Evolutionary conservation across 2,113 vertebrate genomes (phyloP), one percentile per base, ranked within the genome.

Genomic region (Mus musculus): DNA sequence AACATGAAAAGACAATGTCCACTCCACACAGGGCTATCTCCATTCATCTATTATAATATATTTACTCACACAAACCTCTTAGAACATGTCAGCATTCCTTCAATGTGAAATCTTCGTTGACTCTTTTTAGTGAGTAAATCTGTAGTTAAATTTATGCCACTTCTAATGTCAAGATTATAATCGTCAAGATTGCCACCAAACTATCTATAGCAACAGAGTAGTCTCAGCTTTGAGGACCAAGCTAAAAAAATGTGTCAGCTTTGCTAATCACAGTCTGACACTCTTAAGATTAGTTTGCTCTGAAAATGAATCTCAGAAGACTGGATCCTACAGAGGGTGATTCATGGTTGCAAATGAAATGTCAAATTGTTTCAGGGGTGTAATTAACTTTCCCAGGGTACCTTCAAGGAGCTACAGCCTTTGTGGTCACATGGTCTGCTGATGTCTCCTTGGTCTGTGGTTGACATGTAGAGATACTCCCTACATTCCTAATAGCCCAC

Each of bases 251-350:
- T 63, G 63, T 89, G 77, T 97, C 95, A 86, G 24, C 46, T 12
- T 88, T 13, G 5, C 90, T 97, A 95, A 97, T 95, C 90, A 96
- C 59, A 94, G 90, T 82, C 73, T 95, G 97, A 89, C 92, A 94
- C 89, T 96, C 81, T 91, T 92, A 96, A 97, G 92, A 96, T 96
- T 87, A 89, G 92, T 97, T 96, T 95, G 91, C 73, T 94, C 82
- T 90, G 86, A 95, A 95, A 97, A 95, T 96, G 96, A 95, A 78
- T 93, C 94, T 96, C 93, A 93, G 69, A 52, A 84, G 92, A 96
- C 54, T 85, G 90, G 59, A 94, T 24, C 33, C 93, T 88, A 90
- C 65, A 96, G 92, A 65, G 16, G 72, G 73, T 94, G 92, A 96
- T 92, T 95, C 95, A 90, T 91, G 92, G 36, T 13, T 95, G 46